Percentiles rank a stretch among this genome's conserved stretches.
Conservation (phyloP, 2,113 vertebrate species). For the Cryptoleucopteryx plumbea region DNA sequence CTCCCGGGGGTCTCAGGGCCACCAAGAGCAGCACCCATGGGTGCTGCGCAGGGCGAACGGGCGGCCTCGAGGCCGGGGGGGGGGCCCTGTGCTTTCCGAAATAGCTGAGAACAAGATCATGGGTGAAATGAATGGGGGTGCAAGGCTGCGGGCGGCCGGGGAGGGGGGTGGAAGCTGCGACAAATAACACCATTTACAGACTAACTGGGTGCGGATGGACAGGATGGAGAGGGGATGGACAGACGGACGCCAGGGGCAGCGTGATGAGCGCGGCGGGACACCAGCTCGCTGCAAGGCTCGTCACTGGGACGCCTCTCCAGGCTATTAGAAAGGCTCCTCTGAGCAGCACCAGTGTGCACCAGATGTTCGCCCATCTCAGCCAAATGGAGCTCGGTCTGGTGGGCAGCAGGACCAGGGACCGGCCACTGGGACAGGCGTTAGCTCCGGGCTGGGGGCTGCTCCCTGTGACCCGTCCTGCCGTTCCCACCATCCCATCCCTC, state of each 20-base stretch:
- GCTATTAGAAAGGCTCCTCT: neutral
- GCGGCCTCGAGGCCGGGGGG: neutral
- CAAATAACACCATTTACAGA: neutral
- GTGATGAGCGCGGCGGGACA: neutral
- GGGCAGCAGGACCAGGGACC: neutral
- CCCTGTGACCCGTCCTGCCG: neutral
- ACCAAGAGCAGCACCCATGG: neutral
- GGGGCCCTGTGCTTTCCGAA: neutral
- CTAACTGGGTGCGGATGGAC: neutral
- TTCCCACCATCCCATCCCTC: neutral
- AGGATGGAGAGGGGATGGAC: neutral
- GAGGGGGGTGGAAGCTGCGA: neutral
- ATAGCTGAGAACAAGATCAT: constrained; percentile 58
- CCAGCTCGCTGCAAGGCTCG: constrained; percentile 32
- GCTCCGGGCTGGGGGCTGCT: neutral
- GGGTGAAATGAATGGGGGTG: constrained; percentile 34
- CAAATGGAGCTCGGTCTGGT: fast-evolving
- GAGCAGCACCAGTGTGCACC: neutral
- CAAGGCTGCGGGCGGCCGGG: neutral
- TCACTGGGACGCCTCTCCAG: neutral
- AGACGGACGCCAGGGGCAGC: neutral
- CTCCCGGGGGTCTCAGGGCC: neutral
- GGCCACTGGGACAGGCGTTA: neutral
- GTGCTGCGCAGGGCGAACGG: fast-evolving
- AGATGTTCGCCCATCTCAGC: fast-evolving